Conservation (phyloP, 2,113 vertebrate genomes). For the Lepus europaeus region DNA sequence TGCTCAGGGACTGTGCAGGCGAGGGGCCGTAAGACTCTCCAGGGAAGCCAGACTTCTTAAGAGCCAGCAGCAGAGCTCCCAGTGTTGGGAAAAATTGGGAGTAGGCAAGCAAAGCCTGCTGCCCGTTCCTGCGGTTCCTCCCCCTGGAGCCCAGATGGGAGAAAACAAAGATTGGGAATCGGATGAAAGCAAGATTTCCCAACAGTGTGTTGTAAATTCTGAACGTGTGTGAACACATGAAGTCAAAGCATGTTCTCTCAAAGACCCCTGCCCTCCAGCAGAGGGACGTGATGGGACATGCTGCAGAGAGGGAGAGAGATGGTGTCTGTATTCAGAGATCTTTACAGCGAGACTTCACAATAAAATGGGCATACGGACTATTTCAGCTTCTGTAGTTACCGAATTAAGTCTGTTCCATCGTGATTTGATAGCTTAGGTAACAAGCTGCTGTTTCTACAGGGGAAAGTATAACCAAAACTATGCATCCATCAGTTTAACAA, state of each 20-base stretch:
- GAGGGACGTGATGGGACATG: neutral
- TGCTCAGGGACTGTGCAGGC: too few species aligned
- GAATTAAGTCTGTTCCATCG: neutral
- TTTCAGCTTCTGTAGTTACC: neutral
- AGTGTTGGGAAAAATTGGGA: neutral
- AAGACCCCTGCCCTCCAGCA: too few species aligned
- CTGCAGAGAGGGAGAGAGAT: neutral
- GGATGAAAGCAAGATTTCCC: neutral
- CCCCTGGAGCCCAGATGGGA: neutral
- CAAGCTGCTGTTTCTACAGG: constrained; percentile 52
- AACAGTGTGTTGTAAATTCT: neutral
- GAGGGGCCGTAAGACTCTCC: neutral
- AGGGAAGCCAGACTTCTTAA: neutral
- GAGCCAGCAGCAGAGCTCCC: neutral
- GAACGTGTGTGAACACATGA: neutral
- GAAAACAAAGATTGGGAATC: neutral
- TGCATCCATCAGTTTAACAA: neutral
- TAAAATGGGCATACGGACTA: neutral
- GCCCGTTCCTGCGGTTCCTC: neutral
- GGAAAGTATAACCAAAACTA: neutral
- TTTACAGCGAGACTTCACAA: neutral
- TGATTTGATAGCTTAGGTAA: neutral
- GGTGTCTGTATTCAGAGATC: neutral
- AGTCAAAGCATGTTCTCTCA: neutral
- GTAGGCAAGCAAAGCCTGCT: neutral